These are phyloP conservation scores for Calephelis virginiensis DNA, from an alignment of 1,140 invertebrate genomes.

Conservation along the genomic window DNA sequence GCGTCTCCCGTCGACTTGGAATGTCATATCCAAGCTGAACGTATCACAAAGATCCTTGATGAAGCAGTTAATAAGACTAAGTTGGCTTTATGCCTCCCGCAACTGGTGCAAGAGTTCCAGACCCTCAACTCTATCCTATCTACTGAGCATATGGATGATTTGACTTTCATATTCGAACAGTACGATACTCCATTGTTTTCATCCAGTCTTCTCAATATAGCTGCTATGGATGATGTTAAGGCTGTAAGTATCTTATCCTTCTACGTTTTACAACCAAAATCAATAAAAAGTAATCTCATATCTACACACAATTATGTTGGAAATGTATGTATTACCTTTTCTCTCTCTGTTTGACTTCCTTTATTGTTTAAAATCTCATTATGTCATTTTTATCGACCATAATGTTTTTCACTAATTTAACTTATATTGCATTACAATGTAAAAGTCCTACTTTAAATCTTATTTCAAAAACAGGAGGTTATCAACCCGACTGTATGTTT, in stretches of 20 bases:
- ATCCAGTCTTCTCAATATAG: conserved; percentile 56
- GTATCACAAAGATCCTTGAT: conserved; percentile 69
- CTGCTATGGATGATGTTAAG: conserved; percentile 64
- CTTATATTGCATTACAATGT: no score
- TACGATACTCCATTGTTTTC: conserved; percentile 67
- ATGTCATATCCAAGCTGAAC: conserved; percentile 70
- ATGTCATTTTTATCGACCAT: no score
- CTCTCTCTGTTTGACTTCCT: no score
- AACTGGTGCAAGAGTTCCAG: conserved; percentile 58
- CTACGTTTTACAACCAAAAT: background rate
- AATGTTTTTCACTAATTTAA: no score
- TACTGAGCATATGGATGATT: conserved; percentile 58
- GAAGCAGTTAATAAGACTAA: conserved; percentile 68
- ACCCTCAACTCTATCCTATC: conserved; percentile 50
- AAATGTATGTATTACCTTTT: no score
- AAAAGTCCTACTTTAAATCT: no score
- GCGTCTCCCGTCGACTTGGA: conserved; percentile 70
- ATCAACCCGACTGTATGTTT: no score
- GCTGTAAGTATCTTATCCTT: conserved; percentile 40
- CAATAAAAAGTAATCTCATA: no score
- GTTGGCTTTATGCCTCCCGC: conserved; percentile 57
- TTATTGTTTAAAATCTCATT: no score
- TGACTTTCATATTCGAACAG: conserved; percentile 66
- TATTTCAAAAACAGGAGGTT: no score
- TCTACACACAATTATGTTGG: no score